These are phyloP conservation scores for Pseudanteris insignis DNA, from an alignment of 2,888 invertebrate genomes.

Conservation along the genomic window DNA sequence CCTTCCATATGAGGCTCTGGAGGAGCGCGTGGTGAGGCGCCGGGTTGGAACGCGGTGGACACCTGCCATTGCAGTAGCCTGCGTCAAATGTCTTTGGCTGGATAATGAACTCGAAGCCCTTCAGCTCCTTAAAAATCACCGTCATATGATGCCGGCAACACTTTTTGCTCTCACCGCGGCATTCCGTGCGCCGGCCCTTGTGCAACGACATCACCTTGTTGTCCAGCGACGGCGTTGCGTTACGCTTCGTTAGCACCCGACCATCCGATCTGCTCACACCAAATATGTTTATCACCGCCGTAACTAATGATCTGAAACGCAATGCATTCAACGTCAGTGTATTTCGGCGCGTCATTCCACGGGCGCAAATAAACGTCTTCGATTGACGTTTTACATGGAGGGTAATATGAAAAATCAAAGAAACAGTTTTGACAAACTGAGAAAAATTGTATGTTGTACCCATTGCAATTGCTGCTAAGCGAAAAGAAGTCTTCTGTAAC, in stretches of 20 bases:
- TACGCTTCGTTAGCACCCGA: slow-evolving; percentile 28
- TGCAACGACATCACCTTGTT: slow-evolving; percentile 60
- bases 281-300: slow-evolving; percentile 29
- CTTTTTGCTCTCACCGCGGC: slow-evolving; percentile 68
- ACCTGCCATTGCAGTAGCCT: slow-evolving; percentile 76
- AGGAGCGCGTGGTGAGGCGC: slow-evolving; percentile 77
- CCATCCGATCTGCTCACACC: slow-evolving; percentile 20
- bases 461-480: no score
- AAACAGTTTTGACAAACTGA: no score
- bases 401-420: background rate
- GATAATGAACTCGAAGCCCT: slow-evolving; percentile 73
- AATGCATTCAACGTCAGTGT: slow-evolving; percentile 3
- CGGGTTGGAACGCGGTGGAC: slow-evolving; percentile 75
- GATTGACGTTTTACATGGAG: background rate
- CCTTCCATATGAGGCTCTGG: slow-evolving; percentile 75
- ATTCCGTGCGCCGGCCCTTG: slow-evolving; percentile 68
- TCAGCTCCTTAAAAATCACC: slow-evolving; percentile 74
- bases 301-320: slow-evolving; percentile 24
- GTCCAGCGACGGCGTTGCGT: slow-evolving; percentile 32
- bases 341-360: no score
- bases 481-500: no score
- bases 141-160: slow-evolving; percentile 76
- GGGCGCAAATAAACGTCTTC: no score
- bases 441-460: no score
- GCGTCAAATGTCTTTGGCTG: slow-evolving; percentile 78